These are phyloP conservation scores for Darevskia nairensis DNA, from an alignment of 2,797 vertebrate species.

Conservation along the genomic window DNA sequence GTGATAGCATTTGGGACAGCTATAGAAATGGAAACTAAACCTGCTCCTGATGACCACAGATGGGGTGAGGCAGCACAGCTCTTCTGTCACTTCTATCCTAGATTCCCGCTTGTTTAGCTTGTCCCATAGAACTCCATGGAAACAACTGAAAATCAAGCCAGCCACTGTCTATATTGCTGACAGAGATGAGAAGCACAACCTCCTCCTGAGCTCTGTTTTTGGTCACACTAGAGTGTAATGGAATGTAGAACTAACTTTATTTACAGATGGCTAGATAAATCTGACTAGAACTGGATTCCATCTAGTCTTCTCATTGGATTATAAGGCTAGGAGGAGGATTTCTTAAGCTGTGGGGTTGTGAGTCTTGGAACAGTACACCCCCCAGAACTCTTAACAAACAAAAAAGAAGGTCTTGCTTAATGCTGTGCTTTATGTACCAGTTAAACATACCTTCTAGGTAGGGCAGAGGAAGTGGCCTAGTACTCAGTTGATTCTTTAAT, in stretches of 20 bases:
- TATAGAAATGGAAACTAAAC: neutral
- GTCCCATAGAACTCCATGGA: neutral
- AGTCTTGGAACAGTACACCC: neutral
- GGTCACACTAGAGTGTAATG: neutral
- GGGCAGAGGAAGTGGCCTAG: too few species aligned
- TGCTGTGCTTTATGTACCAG: too few species aligned
- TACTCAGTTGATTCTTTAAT: too few species aligned
- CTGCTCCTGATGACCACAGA: neutral
- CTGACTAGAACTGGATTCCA: neutral
- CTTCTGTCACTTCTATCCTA: neutral
- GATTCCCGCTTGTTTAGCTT: neutral
- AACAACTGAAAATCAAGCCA: neutral
- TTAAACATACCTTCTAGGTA: too few species aligned
- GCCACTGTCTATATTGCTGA: neutral
- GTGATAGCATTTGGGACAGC: neutral
- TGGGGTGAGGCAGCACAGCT: neutral
- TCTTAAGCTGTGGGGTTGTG: neutral
- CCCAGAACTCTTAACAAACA: neutral
- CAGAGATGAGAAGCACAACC: neutral
- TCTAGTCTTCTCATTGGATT: neutral
- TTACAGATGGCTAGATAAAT: neutral
- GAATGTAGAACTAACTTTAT: neutral
- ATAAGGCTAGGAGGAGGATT: neutral
- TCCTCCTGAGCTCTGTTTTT: neutral
- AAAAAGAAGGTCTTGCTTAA: neutral